These are phyloP conservation scores for Bombylius major DNA, from an alignment of 2,888 invertebrate species.

Conservation along the genomic window DNA sequence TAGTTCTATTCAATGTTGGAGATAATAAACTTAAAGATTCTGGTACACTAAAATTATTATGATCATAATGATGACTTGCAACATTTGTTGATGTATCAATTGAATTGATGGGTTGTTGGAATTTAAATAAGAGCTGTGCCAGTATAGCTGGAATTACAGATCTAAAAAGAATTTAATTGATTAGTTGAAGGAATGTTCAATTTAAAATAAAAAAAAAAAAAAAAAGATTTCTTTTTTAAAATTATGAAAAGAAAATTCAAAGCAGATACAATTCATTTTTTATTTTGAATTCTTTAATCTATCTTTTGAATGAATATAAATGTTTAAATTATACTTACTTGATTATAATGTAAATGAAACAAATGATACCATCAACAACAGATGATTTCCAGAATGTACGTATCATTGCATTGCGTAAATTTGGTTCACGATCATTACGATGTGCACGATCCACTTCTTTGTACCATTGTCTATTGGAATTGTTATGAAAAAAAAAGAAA, in stretches of 20 bases:
- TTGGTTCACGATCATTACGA: slow-evolving; percentile 45
- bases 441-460: slow-evolving; percentile 47
- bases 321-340: slow-evolving; percentile 24
- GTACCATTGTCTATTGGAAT: slow-evolving; percentile 49
- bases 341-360: slow-evolving; percentile 36
- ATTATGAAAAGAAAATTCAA: background rate
- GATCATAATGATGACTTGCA: background rate
- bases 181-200: background rate
- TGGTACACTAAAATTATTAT: background rate
- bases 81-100: background rate
- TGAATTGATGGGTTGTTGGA: slow-evolving; percentile 20
- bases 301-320: background rate
- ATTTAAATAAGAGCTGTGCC: slow-evolving; percentile 33
- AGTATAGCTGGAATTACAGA: slow-evolving; percentile 32
- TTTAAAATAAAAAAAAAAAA: background rate
- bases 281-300: too few relatives aligned
- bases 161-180: slow-evolving; percentile 18
- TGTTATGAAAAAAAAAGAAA: background rate
- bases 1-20: background rate
- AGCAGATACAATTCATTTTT: too few relatives aligned
- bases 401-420: slow-evolving; percentile 50
- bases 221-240: background rate
- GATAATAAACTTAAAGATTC: background rate
- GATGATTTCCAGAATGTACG: slow-evolving; percentile 57
- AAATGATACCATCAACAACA: slow-evolving; percentile 49